Percentiles rank a stretch among this genome's conserved stretches.
Conservation (phyloP, 2,888 invertebrate species). For the Chymomyza fuscimana region DNA sequence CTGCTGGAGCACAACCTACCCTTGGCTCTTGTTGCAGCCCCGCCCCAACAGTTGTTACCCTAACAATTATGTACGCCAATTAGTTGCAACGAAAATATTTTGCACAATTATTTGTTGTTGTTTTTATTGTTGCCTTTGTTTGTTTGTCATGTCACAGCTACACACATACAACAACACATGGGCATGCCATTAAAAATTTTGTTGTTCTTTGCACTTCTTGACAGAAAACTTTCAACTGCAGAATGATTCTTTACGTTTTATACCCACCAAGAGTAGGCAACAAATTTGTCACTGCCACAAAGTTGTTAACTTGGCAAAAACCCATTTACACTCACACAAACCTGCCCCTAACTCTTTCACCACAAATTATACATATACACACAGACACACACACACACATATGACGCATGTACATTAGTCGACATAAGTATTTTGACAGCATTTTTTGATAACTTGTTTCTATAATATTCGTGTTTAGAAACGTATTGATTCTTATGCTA, state of each 20-base stretch:
- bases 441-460: too few relatives aligned
- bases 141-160: conserved; percentile 1
- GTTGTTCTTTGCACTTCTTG: conserved; percentile 1
- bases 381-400: conserved; percentile 16
- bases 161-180: conserved; percentile 15
- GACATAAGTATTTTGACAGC: too few relatives aligned
- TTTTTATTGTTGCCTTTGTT: conserved; percentile 15
- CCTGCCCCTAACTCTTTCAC: conserved; percentile 7
- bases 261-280: neutral
- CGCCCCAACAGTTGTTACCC: neutral
- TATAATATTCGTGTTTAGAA: too few relatives aligned
- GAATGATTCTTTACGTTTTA: neutral
- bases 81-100: conserved; percentile 52
- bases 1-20: too few relatives aligned
- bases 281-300: neutral
- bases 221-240: neutral
- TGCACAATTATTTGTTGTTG: conserved; percentile 43
- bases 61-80: conserved; percentile 61
- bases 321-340: neutral
- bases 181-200: conserved; percentile 47
- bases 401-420: neutral
- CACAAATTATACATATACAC: neutral
- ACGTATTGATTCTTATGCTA: too few relatives aligned
- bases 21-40: neutral
- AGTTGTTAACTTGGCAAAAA: neutral